Base-by-base conservation (phyloP, 2,113 vertebrate species). In the Perca flavescens region DNA sequence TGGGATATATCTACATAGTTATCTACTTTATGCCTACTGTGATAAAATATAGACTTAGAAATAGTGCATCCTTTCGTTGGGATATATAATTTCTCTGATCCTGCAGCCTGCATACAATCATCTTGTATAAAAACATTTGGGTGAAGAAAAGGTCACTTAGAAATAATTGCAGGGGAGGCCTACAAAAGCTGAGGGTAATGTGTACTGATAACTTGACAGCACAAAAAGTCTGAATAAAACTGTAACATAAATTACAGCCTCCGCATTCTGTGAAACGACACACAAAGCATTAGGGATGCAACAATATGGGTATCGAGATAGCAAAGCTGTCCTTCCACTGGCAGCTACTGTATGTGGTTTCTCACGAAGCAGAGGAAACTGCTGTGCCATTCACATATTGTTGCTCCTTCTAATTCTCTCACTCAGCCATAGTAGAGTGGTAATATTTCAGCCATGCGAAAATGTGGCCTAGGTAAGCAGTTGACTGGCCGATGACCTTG, bases 231-330 rank as follows among this genome's bases (percentile, higher is more conserved):
- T 63, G 85, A 87, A 80, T 78, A 80, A 89, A 88, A 84, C 63
- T 54, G 79, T 74, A 77, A 85, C 82, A 77, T 50, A 77, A 89
- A 82, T 90, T 83, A 83, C 82, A 83, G 67, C 85, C 81, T 25
- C 75, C 83, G 64, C 75, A 21, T 83, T 84, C 71, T 80, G 73
- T 56, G 73, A 87, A 86, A 86, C 4, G 56, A 65, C 70, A 80
- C 82, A 88, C 82, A 88, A 85, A 84, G 83, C 86, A 77, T 82
- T 84, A 76, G 77, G 72, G 58, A 85, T 64, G 74, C 83, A 84
- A 91, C 83, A 86, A 88, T 82, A 74, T 68, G 73, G 66, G 70
- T 57, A 88, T 75, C 81, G 82, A 89, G 87, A 91, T 81, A 79
- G 73, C 80, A 79, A 76, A 79, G 79, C 74, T 63, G 85, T 84